Evolutionary conservation across 1,140 invertebrate genomes (phyloP).

Genomic region (Hestina assimilis): DNA sequence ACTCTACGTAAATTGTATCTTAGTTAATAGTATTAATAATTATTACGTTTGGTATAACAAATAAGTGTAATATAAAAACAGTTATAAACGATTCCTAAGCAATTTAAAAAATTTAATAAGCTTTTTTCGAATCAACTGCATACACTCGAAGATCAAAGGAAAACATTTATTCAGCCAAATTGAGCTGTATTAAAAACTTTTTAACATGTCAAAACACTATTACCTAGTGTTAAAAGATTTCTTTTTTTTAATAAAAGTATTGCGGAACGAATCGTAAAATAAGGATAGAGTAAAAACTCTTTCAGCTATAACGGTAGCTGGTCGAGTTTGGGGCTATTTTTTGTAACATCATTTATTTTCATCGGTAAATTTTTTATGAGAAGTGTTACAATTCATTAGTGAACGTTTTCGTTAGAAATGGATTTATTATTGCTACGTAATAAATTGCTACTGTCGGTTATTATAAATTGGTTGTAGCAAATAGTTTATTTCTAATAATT

Average conservation of each 20-base stretch:
- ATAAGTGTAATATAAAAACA: too few relatives aligned
- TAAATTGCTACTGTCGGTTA: slow-evolving; percentile 2
- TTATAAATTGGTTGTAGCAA: slow-evolving; percentile 6
- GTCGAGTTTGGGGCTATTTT: slow-evolving; percentile 23
- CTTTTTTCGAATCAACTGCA: not conserved
- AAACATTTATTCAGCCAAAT: slow-evolving; percentile 6
- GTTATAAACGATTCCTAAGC: too few relatives aligned
- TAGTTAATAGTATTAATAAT: too few relatives aligned
- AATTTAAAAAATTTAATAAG: too few relatives aligned
- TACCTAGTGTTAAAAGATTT: slow-evolving; percentile 9
- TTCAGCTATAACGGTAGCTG: slow-evolving; percentile 35
- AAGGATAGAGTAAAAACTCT: slow-evolving; percentile 44
- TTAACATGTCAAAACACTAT: slow-evolving; percentile 23
- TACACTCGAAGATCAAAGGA: not conserved
- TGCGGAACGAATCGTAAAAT: slow-evolving; percentile 49
- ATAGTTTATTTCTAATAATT: too few relatives aligned
- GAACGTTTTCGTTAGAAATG: slow-evolving; percentile 17
- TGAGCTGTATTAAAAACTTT: slow-evolving; percentile 6
- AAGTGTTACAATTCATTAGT: slow-evolving; percentile 27
- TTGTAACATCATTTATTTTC: slow-evolving; percentile 37
- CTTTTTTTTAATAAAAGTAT: slow-evolving; percentile 30
- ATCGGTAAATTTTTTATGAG: slow-evolving; percentile 35
- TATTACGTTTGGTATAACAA: too few relatives aligned
- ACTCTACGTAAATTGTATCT: too few relatives aligned
- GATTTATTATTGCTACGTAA: slow-evolving; percentile 18